Percentiles rank a stretch among this genome's conserved stretches.
These are phyloP conservation scores for Atta texana DNA, from an alignment of 1,140 invertebrate genomes.

Conservation along the genomic window DNA sequence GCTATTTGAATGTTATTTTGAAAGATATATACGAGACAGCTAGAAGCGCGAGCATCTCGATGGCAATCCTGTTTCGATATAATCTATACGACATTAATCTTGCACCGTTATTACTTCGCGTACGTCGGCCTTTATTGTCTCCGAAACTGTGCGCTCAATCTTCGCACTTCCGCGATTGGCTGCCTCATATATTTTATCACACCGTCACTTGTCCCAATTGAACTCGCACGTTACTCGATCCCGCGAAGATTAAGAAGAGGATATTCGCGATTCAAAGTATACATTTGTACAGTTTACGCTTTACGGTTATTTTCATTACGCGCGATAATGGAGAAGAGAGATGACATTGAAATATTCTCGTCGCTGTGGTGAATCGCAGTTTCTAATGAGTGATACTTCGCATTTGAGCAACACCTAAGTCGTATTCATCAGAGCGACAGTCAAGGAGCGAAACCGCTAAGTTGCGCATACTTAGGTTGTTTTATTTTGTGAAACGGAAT, in stretches of 20 bases:
- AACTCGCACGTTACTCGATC: background rate
- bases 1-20: constrained; percentile 26
- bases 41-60: constrained; percentile 19
- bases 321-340: background rate
- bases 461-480: constrained; percentile 5
- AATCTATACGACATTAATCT: constrained; percentile 60
- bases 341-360: constrained; percentile 40
- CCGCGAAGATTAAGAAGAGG: constrained; percentile 20
- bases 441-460: constrained; percentile 17
- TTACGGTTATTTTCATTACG: background rate
- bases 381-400: constrained; percentile 23
- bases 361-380: background rate
- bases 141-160: constrained; percentile 24
- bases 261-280: constrained; percentile 13
- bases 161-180: constrained; percentile 42
- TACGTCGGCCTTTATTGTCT: constrained; percentile 38
- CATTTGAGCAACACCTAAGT: constrained; percentile 32
- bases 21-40: background rate
- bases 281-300: background rate
- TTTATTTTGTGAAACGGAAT: constrained; percentile 11
- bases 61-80: constrained; percentile 35
- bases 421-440: constrained; percentile 19
- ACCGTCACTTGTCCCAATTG: background rate
- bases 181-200: constrained; percentile 31
- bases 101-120: constrained; percentile 42